These are phyloP conservation scores for Catharus minimus DNA, from an alignment of 2,113 vertebrate genomes.

Conservation along the genomic window DNA sequence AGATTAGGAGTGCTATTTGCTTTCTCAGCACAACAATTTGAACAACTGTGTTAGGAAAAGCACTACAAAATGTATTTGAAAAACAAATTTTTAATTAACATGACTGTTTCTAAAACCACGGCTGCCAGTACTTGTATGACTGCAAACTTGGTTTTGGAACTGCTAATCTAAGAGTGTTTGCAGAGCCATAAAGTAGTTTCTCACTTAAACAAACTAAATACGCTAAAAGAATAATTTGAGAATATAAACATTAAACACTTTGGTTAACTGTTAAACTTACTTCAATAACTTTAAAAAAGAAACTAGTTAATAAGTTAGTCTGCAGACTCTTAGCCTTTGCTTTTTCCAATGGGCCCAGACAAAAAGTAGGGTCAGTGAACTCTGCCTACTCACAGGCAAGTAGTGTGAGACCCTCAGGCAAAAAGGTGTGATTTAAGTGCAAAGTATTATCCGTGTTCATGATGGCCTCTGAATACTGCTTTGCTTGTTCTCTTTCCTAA, in stretches of 20 bases:
- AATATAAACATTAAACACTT: not conserved
- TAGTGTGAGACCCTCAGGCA: not conserved
- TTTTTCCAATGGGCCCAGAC: not conserved
- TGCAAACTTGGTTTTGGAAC: constrained; percentile 36
- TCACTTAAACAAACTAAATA: not conserved
- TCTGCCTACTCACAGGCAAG: not conserved
- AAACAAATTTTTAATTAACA: constrained; percentile 49
- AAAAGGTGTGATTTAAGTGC: not conserved
- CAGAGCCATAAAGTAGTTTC: not conserved
- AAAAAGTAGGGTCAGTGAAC: not conserved
- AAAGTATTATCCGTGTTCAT: not conserved
- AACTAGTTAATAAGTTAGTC: constrained; percentile 10
- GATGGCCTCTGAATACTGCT: not conserved
- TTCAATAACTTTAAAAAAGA: not conserved
- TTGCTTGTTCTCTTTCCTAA: not conserved
- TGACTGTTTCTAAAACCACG: constrained; percentile 37
- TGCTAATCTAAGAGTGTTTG: not conserved
- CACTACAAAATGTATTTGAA: constrained; percentile 34
- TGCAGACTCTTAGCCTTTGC: not conserved
- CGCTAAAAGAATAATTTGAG: not conserved
- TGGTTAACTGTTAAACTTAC: not conserved
- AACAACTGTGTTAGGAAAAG: not conserved
- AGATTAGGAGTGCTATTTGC: constrained; percentile 1
- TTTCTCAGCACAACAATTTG: constrained; percentile 5
- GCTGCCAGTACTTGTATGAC: not conserved